Evolutionary conservation across 2,888 invertebrate genomes (phyloP).

Genomic region (Chloroclystis v-ata): DNA sequence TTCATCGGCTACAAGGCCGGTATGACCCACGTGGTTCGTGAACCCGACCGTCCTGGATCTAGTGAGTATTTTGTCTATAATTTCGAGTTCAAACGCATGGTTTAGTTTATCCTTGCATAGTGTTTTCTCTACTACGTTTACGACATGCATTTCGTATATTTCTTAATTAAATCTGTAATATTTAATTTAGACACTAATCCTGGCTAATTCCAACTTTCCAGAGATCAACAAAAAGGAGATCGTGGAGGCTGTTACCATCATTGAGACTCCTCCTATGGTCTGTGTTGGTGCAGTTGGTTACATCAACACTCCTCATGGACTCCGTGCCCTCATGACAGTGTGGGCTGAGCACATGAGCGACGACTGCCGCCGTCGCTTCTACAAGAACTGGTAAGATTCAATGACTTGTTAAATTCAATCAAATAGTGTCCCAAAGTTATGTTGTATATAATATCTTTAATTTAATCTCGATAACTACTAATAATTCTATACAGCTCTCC

Average conservation of each 20-base stretch:
- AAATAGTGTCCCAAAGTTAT: no score
- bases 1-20: constrained; percentile 99
- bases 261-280: constrained; percentile 99
- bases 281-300: constrained; percentile 98
- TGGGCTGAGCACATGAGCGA: constrained; percentile 99
- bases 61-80: no score
- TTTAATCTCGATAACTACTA: constrained; percentile 35
- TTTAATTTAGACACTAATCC: no score
- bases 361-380: constrained; percentile 98
- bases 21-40: constrained; percentile 99
- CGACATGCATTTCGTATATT: no score
- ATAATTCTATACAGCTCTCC: constrained; percentile 78
- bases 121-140: no score
- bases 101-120: no score
- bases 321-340: constrained; percentile 95
- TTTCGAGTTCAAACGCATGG: no score
- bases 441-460: background rate
- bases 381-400: constrained; percentile 96
- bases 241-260: constrained; percentile 98
- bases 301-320: constrained; percentile 98
- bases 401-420: no score
- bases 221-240: constrained; percentile 99
- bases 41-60: constrained; percentile 98
- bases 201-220: constrained; percentile 59
- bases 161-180: no score